phyloP scores from a whole-genome alignment of 2,888 invertebrate genomes.

The Metallyticus violacea region DNA sequence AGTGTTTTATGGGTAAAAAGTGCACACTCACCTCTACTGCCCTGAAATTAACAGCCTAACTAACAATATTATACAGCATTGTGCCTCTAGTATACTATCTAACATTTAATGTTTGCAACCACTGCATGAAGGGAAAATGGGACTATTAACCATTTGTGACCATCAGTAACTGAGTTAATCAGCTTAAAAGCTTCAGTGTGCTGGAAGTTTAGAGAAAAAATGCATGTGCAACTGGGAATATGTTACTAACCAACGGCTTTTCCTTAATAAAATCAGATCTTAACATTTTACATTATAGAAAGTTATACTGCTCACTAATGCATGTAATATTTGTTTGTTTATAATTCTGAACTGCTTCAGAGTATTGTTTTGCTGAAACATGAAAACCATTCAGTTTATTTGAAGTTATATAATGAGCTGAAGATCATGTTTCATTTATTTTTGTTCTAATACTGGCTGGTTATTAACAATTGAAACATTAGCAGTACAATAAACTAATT shows the following conservation, averaged over 20 bases:
- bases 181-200: background rate
- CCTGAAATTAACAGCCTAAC: too few species aligned
- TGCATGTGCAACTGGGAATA: background rate
- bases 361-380: too few species aligned
- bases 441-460: constrained; percentile 8
- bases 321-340: background rate
- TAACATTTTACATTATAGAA: background rate
- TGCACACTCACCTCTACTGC: too few species aligned
- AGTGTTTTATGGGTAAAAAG: background rate
- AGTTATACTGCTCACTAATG: background rate
- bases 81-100: background rate
- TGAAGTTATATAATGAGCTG: background rate
- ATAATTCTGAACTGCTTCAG: background rate
- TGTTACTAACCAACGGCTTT: background rate
- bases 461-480: background rate
- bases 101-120: background rate
- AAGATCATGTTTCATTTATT: background rate
- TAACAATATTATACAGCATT: too few species aligned
- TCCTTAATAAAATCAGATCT: background rate
- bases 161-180: constrained; percentile 29
- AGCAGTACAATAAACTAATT: constrained; percentile 4
- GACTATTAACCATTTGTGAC: constrained; percentile 32
- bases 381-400: too few species aligned
- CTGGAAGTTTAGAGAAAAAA: background rate
- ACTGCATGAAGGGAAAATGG: constrained; percentile 19